Percentiles rank a stretch among this genome's conserved stretches.
Conservation (phyloP, 1,140 invertebrate genomes). For the Macrosteles quadrilineatus region DNA sequence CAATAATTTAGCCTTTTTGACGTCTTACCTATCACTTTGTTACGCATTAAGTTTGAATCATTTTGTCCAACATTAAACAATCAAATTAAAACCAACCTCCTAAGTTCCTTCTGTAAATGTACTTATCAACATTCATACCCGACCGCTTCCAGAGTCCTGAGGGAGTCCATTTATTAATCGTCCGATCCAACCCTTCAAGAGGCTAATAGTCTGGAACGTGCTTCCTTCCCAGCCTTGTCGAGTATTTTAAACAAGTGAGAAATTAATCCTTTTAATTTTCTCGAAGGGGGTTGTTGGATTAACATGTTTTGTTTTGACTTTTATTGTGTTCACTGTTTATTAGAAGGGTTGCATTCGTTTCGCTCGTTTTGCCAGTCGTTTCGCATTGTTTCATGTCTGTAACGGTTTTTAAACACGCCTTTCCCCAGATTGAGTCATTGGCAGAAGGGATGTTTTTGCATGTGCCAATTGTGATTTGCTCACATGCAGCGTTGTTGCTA, state of each 20-base stretch:
- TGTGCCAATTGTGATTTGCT: too few relatives aligned
- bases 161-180: conserved; percentile 11
- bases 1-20: too few relatives aligned
- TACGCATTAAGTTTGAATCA: too few relatives aligned
- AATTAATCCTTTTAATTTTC: conserved; percentile 26
- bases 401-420: conserved; percentile 24
- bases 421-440: neutral
- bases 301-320: conserved; percentile 27
- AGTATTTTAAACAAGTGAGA: conserved; percentile 24
- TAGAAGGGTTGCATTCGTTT: conserved; percentile 5
- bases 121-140: too few relatives aligned
- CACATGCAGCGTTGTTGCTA: too few relatives aligned
- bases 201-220: conserved; percentile 10
- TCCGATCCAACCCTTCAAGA: conserved; percentile 13
- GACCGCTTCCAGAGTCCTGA: neutral
- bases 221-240: neutral
- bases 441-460: neutral
- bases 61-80: too few relatives aligned
- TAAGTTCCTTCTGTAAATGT: too few relatives aligned
- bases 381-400: conserved; percentile 9
- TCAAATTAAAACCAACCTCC: too few relatives aligned
- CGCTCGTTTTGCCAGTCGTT: neutral
- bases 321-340: conserved; percentile 26
- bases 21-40: too few relatives aligned
- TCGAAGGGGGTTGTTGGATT: conserved; percentile 13